phyloP scores from a whole-genome alignment of 2,888 invertebrate genomes.

The Fragum fragum region DNA sequence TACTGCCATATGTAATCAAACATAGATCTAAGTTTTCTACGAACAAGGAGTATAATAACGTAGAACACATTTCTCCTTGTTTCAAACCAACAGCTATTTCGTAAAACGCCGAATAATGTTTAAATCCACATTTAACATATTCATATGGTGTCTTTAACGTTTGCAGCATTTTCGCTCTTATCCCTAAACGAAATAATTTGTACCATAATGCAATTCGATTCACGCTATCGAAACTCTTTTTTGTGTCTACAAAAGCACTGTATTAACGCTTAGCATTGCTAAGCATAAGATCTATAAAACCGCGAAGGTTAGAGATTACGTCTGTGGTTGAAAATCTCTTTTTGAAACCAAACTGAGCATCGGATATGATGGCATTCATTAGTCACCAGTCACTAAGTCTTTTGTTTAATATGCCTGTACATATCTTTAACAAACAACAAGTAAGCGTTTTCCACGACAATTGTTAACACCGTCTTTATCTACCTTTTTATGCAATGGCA shows the following conservation, averaged over 20 bases:
- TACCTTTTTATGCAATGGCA: slow-evolving; percentile 37
- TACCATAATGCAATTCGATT: slow-evolving; percentile 10
- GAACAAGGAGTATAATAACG: too few species aligned
- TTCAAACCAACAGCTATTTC: too few species aligned
- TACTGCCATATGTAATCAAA: background rate
- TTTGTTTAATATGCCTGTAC: slow-evolving; percentile 38
- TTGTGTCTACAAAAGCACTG: slow-evolving; percentile 1
- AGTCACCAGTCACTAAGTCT: slow-evolving; percentile 1
- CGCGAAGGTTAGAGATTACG: slow-evolving; percentile 30
- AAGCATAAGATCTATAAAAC: background rate
- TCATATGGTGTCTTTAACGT: background rate
- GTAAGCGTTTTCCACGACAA: slow-evolving; percentile 37
- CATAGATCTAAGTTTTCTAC: background rate
- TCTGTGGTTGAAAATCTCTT: slow-evolving; percentile 35
- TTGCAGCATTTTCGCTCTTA: background rate
- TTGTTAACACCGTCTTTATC: slow-evolving; percentile 32
- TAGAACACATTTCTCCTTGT: too few species aligned
- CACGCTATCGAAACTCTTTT: slow-evolving; percentile 8
- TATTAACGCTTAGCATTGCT: background rate
- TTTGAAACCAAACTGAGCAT: slow-evolving; percentile 38
- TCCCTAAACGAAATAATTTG: background rate
- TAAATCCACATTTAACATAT: background rate
- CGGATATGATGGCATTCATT: slow-evolving; percentile 29
- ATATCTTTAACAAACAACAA: slow-evolving; percentile 45
- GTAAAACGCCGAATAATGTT: background rate